A percentile compares a stretch with the other conserved stretches of the same genome.
phyloP scores from a whole-genome alignment of 2,888 invertebrate species.

The Sipha maydis region DNA sequence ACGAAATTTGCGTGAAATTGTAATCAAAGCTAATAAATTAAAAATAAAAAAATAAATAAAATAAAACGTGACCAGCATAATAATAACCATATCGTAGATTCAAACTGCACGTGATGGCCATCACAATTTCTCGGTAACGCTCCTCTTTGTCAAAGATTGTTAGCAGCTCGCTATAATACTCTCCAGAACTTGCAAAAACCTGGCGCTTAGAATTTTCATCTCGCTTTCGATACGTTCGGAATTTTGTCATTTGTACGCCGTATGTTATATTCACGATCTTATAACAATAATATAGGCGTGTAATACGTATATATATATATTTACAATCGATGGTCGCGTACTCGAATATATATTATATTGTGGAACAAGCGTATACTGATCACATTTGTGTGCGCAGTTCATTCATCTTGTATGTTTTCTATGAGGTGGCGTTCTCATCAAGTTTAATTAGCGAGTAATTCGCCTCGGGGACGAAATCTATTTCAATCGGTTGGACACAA shows the following conservation, averaged over 20 bases:
- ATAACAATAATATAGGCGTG: neutral
- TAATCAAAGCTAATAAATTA: neutral
- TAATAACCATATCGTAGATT: neutral
- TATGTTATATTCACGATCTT: neutral
- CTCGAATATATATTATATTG: neutral
- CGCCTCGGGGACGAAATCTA: slow-evolving; percentile 57
- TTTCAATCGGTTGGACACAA: slow-evolving; percentile 58
- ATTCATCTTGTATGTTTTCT: slow-evolving; percentile 50
- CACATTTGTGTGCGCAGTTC: slow-evolving; percentile 25
- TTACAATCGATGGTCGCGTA: neutral
- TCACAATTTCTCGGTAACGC: neutral
- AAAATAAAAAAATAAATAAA: neutral
- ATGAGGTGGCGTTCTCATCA: slow-evolving; percentile 38
- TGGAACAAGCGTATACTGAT: neutral
- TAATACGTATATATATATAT: neutral
- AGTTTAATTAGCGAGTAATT: slow-evolving; percentile 59
- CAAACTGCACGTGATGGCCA: neutral
- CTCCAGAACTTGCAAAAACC: neutral
- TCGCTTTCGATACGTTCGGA: neutral
- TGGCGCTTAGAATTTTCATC: slow-evolving; percentile 15
- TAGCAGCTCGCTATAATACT: neutral
- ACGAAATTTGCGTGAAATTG: neutral
- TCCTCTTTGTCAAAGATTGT: neutral
- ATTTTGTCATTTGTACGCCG: neutral
- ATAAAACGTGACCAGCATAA: neutral